Evolutionary conservation across 2,113 vertebrate genomes (phyloP), one percentile per base, ranked within the genome.

Genomic region (Ictidomys tridecemlineatus): DNA sequence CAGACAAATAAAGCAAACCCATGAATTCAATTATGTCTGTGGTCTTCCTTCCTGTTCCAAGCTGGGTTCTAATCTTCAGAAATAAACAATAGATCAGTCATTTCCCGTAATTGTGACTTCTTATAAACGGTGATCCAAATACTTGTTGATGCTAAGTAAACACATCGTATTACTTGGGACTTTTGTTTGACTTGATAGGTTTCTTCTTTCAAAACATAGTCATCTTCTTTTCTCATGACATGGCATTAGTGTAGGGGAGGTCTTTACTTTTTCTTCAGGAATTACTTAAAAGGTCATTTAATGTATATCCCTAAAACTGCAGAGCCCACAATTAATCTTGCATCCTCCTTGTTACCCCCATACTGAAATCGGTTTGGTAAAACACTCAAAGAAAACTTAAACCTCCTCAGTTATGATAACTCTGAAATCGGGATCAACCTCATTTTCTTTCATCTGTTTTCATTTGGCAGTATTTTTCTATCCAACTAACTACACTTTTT

Each of bases 161-260:
- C 20, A 42, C 18, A 69, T n/a, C 39, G 26, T 45, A 7, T 20
- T 61, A 45, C n/a, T 61, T 89, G 24, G 9, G 6, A 39, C 53
- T 80, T 73, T 48, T 96, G 8, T 67, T 73, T 93, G 42, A 51
- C 61, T 77, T 88, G 22, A 88, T 51, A 63, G 4, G 2, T 17
- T 85, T 77, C 42, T n/a, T 48, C 30, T 89, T 85, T 89, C 8
- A 73, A 48, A 88, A 16, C 16, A 74, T 4, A 65, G 5, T 4
- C 9, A 58, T 58, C 17, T 73, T 42, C 13, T 39, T 12, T 37
- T 11, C 14, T 34, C 11, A 8, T n/a, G 39, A 69, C 28, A 34
- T 34, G 30, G 2, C 17, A 67, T n/a, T 78, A 61, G 4, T 5
- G 2, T 69, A 51, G 37, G 8, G 0, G 3, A 74, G 3, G 1